These are phyloP conservation scores for Drosophila gunungcola DNA, from an alignment of 1,140 invertebrate species.

Conservation along the genomic window DNA sequence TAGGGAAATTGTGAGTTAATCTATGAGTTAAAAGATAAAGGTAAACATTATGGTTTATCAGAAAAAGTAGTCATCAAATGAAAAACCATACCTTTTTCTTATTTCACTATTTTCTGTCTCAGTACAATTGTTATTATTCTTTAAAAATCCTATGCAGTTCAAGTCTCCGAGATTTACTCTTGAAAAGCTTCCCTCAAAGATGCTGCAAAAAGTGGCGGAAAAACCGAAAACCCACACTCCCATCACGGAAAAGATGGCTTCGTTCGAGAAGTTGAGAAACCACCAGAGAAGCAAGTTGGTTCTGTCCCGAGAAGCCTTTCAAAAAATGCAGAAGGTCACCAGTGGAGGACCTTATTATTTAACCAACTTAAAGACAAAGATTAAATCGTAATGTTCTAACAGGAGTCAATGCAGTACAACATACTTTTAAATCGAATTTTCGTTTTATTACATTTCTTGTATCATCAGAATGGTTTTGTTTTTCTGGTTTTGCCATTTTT, in stretches of 20 bases:
- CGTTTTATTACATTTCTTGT: slow-evolving; percentile 71
- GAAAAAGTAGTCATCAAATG: too few species aligned
- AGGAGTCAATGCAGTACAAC: not conserved
- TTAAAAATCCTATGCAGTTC: not conserved
- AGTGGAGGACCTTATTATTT: not conserved
- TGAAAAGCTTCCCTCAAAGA: not conserved
- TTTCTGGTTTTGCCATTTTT: slow-evolving; percentile 66
- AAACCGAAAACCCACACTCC: slow-evolving; percentile 1
- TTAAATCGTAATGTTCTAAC: not conserved
- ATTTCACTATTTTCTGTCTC: too few species aligned
- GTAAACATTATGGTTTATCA: too few species aligned
- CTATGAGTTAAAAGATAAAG: too few species aligned
- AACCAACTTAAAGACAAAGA: not conserved
- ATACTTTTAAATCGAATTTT: slow-evolving; percentile 50
- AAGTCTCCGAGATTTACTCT: not conserved
- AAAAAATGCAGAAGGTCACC: slow-evolving; percentile 13
- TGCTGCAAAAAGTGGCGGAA: not conserved
- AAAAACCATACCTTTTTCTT: too few species aligned
- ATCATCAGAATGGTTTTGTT: slow-evolving; percentile 49
- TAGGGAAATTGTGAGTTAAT: slow-evolving; percentile 9
- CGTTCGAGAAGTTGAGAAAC: slow-evolving; percentile 40
- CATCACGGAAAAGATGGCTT: slow-evolving; percentile 28
- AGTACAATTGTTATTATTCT: not conserved
- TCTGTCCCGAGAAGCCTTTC: slow-evolving; percentile 43
- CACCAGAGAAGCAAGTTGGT: slow-evolving; percentile 10